Evolutionary conservation across 2,888 invertebrate genomes (phyloP).

Genomic region (Imbricaverruca yamaguchii): DNA sequence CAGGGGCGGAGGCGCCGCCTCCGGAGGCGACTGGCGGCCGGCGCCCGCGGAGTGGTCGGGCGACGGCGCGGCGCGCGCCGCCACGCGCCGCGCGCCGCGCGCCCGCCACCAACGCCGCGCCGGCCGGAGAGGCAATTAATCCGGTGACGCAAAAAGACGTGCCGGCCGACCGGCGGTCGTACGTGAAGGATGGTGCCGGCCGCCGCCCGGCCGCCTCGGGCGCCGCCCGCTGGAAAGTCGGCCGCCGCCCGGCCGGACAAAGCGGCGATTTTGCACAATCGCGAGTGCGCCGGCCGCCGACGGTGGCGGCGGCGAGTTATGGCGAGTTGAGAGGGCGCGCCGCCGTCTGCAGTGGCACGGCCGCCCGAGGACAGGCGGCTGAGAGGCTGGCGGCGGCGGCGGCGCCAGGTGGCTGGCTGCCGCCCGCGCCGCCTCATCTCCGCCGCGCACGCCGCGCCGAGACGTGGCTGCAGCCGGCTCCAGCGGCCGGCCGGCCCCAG

Average conservation of each 20-base stretch:
- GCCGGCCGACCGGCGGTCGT: not conserved
- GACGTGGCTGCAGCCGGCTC: not conserved
- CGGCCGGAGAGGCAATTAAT: constrained; percentile 7
- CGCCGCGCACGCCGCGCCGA: not conserved
- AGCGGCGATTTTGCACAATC: not conserved
- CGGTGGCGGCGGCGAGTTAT: too few relatives aligned
- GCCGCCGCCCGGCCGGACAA: not conserved
- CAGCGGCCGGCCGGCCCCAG: too few relatives aligned
- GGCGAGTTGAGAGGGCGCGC: too few relatives aligned
- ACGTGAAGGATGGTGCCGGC: constrained; percentile 8
- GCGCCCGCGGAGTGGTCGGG: too few relatives aligned
- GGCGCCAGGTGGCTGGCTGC: too few relatives aligned
- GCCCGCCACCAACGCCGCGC: not conserved
- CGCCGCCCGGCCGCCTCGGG: not conserved
- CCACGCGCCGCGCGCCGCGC: not conserved
- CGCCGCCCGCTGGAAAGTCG: not conserved
- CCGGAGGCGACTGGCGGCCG: too few relatives aligned
- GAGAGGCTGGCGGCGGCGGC: not conserved
- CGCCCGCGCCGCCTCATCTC: too few relatives aligned
- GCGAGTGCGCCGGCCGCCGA: too few relatives aligned
- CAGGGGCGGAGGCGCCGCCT: too few relatives aligned
- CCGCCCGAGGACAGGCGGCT: not conserved
- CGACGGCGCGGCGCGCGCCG: not conserved
- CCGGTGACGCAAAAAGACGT: constrained; percentile 18
- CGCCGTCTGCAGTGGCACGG: not conserved